Evolutionary conservation across 2,113 vertebrate species (phyloP).

Genomic region (Spea bombifrons): DNA sequence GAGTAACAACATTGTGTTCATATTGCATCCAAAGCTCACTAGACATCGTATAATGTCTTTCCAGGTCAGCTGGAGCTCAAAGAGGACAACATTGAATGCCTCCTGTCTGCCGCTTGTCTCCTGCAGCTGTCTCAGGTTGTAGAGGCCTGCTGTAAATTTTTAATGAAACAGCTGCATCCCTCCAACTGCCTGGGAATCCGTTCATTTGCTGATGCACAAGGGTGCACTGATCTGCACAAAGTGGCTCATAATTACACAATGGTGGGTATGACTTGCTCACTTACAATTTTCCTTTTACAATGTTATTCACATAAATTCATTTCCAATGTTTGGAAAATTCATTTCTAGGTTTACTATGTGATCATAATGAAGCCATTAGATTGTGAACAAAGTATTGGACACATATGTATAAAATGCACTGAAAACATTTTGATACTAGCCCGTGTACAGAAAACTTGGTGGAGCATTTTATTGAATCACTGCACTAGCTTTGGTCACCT

Average conservation of each 20-base stretch:
- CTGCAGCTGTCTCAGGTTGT: conserved; percentile 93
- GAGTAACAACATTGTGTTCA: neutral
- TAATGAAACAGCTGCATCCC: conserved; percentile 96
- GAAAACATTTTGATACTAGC: too few species aligned
- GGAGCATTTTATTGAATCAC: too few species aligned
- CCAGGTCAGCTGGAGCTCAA: conserved; percentile 90
- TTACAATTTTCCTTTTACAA: neutral
- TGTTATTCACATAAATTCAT: too few species aligned
- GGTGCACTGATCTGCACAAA: conserved; percentile 91
- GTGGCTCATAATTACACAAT: conserved; percentile 95
- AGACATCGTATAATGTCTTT: neutral
- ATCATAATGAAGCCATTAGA: too few species aligned
- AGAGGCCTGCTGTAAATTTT: conserved; percentile 93
- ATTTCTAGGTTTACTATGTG: too few species aligned
- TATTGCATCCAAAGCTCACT: neutral
- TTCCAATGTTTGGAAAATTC: too few species aligned
- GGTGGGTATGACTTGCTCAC: conserved; percentile 60
- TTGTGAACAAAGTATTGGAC: too few species aligned
- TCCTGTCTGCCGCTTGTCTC: conserved; percentile 92
- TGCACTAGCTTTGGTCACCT: too few species aligned
- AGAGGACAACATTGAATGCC: conserved; percentile 94
- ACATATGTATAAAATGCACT: too few species aligned
- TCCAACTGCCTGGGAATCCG: conserved; percentile 97
- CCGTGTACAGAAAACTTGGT: too few species aligned
- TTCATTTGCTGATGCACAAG: conserved; percentile 93